Percentiles rank a stretch among this genome's conserved stretches.
Evolutionary conservation across 2,888 invertebrate genomes (phyloP).

Genomic region (Thecophora atra): DNA sequence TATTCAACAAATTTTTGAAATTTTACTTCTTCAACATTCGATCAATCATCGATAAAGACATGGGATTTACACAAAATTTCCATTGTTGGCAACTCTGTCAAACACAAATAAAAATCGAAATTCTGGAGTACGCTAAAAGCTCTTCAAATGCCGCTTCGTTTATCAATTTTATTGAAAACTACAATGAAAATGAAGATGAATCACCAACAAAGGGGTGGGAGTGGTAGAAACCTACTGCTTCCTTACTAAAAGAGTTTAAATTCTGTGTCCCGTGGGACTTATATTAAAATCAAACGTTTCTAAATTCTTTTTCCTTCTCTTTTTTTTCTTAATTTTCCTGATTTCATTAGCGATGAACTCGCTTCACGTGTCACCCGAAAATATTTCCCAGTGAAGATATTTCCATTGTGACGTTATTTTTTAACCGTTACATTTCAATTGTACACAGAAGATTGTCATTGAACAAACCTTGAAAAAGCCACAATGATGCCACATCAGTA

Average conservation of each 20-base stretch:
- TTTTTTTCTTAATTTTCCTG: no score
- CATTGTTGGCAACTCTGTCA: conserved; percentile 7
- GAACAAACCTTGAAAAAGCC: neutral
- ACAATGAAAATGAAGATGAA: no score
- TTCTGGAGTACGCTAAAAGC: neutral
- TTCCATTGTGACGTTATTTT: neutral
- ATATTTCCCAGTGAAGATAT: neutral
- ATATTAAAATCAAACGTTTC: no score
- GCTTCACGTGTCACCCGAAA: neutral
- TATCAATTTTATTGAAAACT: no score
- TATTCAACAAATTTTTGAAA: no score
- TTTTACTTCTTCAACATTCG: conserved; percentile 10
- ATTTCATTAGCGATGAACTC: no score
- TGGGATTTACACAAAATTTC: neutral
- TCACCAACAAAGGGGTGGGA: no score
- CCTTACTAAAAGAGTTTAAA: no score
- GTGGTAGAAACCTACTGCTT: no score
- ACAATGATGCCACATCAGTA: no score
- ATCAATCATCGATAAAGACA: conserved; percentile 22
- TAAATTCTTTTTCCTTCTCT: no score
- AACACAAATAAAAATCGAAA: neutral
- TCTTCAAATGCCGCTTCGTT: neutral
- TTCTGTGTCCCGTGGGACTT: no score
- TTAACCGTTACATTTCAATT: conserved; percentile 7
- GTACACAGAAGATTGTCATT: neutral